A percentile compares a stretch with the other conserved stretches of the same genome.
Conservation (phyloP, 2,888 invertebrate species). For the Brachyptera risi region DNA sequence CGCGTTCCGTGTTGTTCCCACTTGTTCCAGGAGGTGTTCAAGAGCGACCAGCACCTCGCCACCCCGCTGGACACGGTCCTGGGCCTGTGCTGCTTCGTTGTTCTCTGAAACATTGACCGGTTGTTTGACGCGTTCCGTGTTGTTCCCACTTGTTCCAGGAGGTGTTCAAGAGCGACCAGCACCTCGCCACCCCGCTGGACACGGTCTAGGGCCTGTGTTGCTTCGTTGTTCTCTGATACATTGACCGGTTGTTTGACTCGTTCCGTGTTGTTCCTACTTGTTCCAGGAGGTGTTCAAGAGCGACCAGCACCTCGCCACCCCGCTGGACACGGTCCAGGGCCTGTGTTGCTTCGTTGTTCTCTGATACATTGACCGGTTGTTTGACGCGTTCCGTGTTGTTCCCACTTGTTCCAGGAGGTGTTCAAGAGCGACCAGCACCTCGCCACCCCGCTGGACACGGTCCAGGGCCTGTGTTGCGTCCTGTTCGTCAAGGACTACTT, state of each 20-base stretch:
- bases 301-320: constrained; percentile 78
- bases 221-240: constrained; percentile 92
- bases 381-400: constrained; percentile 55
- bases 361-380: constrained; percentile 87
- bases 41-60: constrained; percentile 83
- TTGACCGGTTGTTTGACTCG: constrained; percentile 83
- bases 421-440: constrained; percentile 91
- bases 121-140: constrained; percentile 61
- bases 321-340: constrained; percentile 79
- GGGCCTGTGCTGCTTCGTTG: constrained; percentile 90
- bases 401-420: constrained; percentile 65
- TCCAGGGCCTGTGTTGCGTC: constrained; percentile 86
- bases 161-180: constrained; percentile 91
- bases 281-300: constrained; percentile 88
- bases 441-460: constrained; percentile 76
- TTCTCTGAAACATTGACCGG: constrained; percentile 91
- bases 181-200: constrained; percentile 77
- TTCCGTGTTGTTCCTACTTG: neutral
- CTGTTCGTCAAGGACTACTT: constrained; percentile 95
- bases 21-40: constrained; percentile 74
- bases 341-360: constrained; percentile 92
- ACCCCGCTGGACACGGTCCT: constrained; percentile 79
- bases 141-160: constrained; percentile 54
- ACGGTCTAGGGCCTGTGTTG: constrained; percentile 85
- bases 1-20: neutral